Evolutionary conservation across 1,140 invertebrate species (phyloP).

Genomic region (Lepeophtheirus salmonis): DNA sequence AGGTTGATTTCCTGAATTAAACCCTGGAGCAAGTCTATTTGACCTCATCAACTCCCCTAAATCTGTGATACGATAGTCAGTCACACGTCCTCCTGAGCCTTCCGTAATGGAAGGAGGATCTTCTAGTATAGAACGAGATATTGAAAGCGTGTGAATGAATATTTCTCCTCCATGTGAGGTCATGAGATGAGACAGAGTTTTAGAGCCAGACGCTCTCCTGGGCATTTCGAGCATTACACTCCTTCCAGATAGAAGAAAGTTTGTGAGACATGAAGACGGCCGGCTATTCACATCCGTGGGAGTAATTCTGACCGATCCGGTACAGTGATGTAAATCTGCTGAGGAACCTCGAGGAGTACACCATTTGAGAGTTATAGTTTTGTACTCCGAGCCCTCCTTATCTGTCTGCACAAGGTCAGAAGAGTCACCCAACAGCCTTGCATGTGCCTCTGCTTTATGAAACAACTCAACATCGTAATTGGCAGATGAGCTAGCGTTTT

Average conservation of each 20-base stretch:
- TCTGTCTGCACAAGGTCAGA: constrained; percentile 30
- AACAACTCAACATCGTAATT: constrained; percentile 96
- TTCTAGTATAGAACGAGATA: constrained; percentile 65
- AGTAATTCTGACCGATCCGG: constrained; percentile 58
- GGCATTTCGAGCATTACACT: constrained; percentile 90
- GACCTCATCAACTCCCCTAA: constrained; percentile 70
- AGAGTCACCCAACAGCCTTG: constrained; percentile 42
- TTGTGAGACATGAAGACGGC: constrained; percentile 85
- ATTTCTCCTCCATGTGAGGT: constrained; percentile 87
- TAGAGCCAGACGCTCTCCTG: constrained; percentile 31
- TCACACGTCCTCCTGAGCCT: constrained; percentile 73
- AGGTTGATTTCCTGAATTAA: constrained; percentile 27
- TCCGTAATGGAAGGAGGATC: constrained; percentile 87
- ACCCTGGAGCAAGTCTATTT: constrained; percentile 48
- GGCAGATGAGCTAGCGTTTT: constrained; percentile 88
- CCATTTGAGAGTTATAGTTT: constrained; percentile 77
- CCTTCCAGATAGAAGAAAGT: constrained; percentile 66
- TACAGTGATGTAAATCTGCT: constrained; percentile 53
- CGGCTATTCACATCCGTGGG: constrained; percentile 83
- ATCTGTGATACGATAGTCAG: constrained; percentile 67
- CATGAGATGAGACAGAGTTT: constrained; percentile 76
- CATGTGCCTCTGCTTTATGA: constrained; percentile 62
- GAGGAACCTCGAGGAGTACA: constrained; percentile 69
- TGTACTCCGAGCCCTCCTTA: constrained; percentile 45
- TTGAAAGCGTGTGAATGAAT: constrained; percentile 77